Percentiles rank a stretch among this genome's conserved stretches.
phyloP scores from a whole-genome alignment of 2,888 invertebrate species.

The Leptopterna dolabrata region DNA sequence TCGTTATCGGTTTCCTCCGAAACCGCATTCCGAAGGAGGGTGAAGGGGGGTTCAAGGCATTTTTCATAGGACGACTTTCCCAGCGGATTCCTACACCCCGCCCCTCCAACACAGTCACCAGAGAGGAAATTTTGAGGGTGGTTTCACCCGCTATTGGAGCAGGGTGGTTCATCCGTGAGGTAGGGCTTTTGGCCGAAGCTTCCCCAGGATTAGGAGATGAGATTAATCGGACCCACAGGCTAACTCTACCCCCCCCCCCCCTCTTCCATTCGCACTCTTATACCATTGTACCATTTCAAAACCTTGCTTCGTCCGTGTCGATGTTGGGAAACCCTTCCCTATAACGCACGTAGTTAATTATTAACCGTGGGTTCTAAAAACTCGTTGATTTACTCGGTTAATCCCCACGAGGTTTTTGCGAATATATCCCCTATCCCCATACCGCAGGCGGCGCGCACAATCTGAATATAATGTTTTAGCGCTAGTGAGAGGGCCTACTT shows the following conservation, averaged over 20 bases:
- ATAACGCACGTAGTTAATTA: neutral
- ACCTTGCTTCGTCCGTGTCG: neutral
- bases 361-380: neutral
- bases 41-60: neutral
- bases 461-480: neutral
- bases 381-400: neutral
- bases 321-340: neutral
- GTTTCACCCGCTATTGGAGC: neutral
- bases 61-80: neutral
- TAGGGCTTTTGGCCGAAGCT: neutral
- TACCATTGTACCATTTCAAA: conserved; percentile 3
- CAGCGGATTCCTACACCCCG: neutral
- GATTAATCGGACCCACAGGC: neutral
- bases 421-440: neutral
- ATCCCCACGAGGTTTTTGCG: neutral
- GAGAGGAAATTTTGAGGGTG: neutral
- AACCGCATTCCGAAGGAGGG: neutral
- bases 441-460: neutral
- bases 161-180: neutral
- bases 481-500: too few species aligned
- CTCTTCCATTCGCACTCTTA: neutral
- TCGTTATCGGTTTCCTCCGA: neutral
- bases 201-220: neutral
- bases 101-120: neutral
- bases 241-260: neutral